Percentiles rank a stretch among this genome's conserved stretches.
phyloP scores from a whole-genome alignment of 2,113 vertebrate species.

The Osmerus eperlanus region DNA sequence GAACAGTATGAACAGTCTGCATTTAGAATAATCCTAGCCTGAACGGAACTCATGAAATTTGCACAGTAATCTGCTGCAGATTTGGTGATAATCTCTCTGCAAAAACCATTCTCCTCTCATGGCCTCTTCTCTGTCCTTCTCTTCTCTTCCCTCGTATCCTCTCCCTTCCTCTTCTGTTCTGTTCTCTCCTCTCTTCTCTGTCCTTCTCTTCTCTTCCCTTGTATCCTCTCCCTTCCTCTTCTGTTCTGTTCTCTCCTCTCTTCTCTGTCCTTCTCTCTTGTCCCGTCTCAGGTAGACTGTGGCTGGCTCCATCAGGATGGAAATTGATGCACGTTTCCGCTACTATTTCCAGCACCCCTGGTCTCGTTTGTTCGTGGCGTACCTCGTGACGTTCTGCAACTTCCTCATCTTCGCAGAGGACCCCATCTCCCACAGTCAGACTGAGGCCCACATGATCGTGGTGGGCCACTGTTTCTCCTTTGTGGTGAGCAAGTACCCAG shows the following conservation, averaged over 20 bases:
- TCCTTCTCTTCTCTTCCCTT: background rate
- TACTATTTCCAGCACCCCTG: slow-evolving; percentile 99
- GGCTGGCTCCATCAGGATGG: slow-evolving; percentile 79
- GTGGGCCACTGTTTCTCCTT: slow-evolving; percentile 99
- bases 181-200: background rate
- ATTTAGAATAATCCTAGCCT: slow-evolving; percentile 47
- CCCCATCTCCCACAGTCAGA: slow-evolving; percentile 95
- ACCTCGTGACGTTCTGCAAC: slow-evolving; percentile 97
- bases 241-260: background rate
- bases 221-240: slow-evolving; percentile 36
- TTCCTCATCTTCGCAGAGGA: slow-evolving; percentile 98
- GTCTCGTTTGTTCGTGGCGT: slow-evolving; percentile 93
- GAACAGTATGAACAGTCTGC: slow-evolving; percentile 19
- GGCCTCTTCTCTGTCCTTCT: background rate
- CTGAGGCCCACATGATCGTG: slow-evolving; percentile 92
- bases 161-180: slow-evolving; percentile 29
- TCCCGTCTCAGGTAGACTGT: slow-evolving; percentile 69
- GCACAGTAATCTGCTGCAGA: slow-evolving; percentile 1
- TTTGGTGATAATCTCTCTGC: slow-evolving; percentile 37
- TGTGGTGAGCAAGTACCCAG: slow-evolving; percentile 93
- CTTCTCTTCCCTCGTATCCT: slow-evolving; percentile 16
- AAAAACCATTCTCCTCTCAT: slow-evolving; percentile 30
- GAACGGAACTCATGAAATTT: slow-evolving; percentile 6
- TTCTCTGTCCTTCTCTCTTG: background rate
- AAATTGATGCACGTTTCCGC: slow-evolving; percentile 82